Base-by-base conservation (phyloP, 2,888 invertebrate genomes). In the Unio delphinus region DNA sequence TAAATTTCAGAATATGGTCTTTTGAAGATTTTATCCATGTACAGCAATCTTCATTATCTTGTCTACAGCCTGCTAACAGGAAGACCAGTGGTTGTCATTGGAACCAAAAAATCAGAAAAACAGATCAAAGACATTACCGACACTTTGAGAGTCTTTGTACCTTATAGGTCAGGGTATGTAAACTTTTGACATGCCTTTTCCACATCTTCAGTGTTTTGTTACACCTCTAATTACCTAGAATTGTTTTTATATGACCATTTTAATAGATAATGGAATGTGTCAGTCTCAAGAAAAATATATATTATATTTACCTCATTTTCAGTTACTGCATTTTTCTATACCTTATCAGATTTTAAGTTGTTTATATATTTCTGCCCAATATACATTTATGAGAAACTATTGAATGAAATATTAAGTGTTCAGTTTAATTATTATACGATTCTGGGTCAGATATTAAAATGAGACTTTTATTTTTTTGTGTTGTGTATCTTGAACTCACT, bases 1-100 rank as follows among this genome's bases (percentile, higher is more conserved):
- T 23, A 23, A 23, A 23, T 70, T 73, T 15, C 78, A 87, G 88
- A 85, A 64, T 76, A 76, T 64, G 80, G 83, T 18, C 65, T 88
- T 54, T 70, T 80, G 63, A 81, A 81, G 61, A 75, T 88, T 18
- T 62, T 86, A 20, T 68, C 64, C 20, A 75, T 71, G 54, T 86
- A 84, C 73, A 75, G 78, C 64, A 80, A 82, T 69, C 75, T 84
- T 23, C 82, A 82, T 34, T 83, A 86, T 72, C 73, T 87, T 23
- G 68, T 87, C 30, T 86, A 81, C 75, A 86, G 86, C 59, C 74
- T 89, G 62, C 79, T 89, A 74, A 80, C 81, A 61, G 88, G 89
- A 18, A 76, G 88, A 67, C 81, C 88, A 8, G 83, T 88, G 17
- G 74, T 87, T 64, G 78, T 89, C 45, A 75, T 87, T 6, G 87